phyloP scores from a whole-genome alignment of 2,797 vertebrate species.

The Crossoptilon crossoptilon region DNA sequence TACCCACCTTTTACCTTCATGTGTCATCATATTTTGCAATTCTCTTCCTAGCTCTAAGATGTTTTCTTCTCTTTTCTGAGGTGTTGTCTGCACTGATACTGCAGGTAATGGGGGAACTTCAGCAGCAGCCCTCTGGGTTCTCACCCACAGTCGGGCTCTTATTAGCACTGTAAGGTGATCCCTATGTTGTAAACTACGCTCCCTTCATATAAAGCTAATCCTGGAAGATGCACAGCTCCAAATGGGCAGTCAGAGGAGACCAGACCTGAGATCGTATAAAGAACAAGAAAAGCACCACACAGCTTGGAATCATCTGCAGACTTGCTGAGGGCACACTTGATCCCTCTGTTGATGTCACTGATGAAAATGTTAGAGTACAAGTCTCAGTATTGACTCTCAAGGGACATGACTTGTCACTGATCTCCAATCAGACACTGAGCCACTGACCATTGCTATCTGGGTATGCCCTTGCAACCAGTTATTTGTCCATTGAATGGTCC shows the following conservation, averaged over 20 bases:
- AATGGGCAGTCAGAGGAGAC: background rate
- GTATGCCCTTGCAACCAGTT: too few relatives aligned
- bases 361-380: too few relatives aligned
- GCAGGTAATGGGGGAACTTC: background rate
- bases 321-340: too few relatives aligned
- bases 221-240: background rate
- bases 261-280: background rate
- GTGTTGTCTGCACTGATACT: background rate
- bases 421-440: too few relatives aligned
- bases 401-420: too few relatives aligned
- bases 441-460: too few relatives aligned
- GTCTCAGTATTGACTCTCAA: too few relatives aligned
- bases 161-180: accelerated
- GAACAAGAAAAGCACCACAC: background rate
- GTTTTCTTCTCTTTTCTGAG: background rate
- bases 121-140: background rate
- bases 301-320: too few relatives aligned
- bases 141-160: accelerated
- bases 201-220: accelerated
- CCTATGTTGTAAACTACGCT: accelerated
- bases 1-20: background rate
- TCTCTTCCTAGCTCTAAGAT: background rate
- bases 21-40: background rate
- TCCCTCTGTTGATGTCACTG: too few relatives aligned
- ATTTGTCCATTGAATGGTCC: too few relatives aligned